These are phyloP conservation scores for Rhadinocentrus ornatus DNA, from an alignment of 2,797 vertebrate species.

Conservation along the genomic window DNA sequence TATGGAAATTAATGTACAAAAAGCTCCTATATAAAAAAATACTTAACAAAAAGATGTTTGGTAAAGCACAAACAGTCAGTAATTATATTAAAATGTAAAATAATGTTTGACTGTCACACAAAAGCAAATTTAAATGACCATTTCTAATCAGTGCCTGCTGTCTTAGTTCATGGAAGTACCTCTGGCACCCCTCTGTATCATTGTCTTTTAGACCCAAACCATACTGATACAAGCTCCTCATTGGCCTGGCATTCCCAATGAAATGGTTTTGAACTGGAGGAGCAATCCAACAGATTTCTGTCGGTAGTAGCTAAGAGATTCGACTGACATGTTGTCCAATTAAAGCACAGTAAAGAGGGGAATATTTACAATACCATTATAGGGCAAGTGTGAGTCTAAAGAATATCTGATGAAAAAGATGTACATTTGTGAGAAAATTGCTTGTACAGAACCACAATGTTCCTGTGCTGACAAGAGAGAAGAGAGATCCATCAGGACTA, in stretches of 20 bases:
- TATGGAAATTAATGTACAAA: background rate
- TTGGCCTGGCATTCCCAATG: background rate
- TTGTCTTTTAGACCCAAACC: background rate
- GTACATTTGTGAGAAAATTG: background rate
- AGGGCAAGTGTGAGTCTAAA: background rate
- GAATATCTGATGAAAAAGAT: background rate
- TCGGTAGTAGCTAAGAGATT: background rate
- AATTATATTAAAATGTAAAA: background rate
- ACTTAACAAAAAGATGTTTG: too few relatives aligned
- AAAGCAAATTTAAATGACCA: background rate
- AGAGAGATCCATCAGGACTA: constrained; percentile 68
- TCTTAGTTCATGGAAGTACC: background rate
- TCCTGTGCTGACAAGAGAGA: constrained; percentile 44
- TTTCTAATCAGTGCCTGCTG: background rate
- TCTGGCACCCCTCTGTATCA: background rate
- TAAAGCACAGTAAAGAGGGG: background rate
- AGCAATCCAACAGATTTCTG: background rate
- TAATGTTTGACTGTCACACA: too few relatives aligned
- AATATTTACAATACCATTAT: background rate
- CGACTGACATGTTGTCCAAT: background rate
- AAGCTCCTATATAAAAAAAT: background rate
- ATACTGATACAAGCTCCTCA: background rate
- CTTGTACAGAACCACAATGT: background rate
- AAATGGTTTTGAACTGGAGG: background rate
- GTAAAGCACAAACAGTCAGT: background rate